Evolutionary conservation across 1,140 invertebrate genomes (phyloP), one percentile per base, ranked within the genome.

Genomic region (Eubasilissa regina): DNA sequence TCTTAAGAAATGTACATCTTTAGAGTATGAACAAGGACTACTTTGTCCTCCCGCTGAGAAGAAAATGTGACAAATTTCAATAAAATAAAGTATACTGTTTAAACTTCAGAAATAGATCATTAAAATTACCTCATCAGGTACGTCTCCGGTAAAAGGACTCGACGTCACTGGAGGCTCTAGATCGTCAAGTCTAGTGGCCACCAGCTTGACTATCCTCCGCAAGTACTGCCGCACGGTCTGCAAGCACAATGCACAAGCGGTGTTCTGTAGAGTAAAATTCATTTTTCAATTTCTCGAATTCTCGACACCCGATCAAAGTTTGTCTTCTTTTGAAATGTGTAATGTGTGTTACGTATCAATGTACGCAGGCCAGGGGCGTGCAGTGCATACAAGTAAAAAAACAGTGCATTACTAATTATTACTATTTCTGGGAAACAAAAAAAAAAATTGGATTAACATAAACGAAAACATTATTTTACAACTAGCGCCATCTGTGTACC

Each of bases 191-290:
- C 25, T 19, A 15, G 48, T 43, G 13, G 62, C 10, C 0, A 81
- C 80, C 60, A 83, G 75, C 44, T 79, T 81, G 43, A 78, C 68
- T 12, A 81, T 53, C 25, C 35, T 60, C 7, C 73, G 43, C 15
- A 83, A 48, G 73, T 80, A 83, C 68, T 80, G 78, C 13, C 72
- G 43, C 10, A 77, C 15, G n/a, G 74, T 77, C 81, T 82, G 51
- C 8, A 75, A 72, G 8, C 12, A 75, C 11, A 78, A 62, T 74
- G 43, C 15, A 44, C 73, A 73, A 0, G n/a, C n/a, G 10, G 19
- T 55, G 7, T 15, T 15, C 1, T 3, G 48, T n/a, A 3, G 48
- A 51, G 7, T 3, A 12, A 51, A 51, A 51, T 51, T 7, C 11
- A 51, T 7, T 3, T 51, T n/a, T 12, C 48, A 51, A 51, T 51